phyloP scores from a whole-genome alignment of 2,888 invertebrate genomes.

The Gandaritis pyraliata region DNA sequence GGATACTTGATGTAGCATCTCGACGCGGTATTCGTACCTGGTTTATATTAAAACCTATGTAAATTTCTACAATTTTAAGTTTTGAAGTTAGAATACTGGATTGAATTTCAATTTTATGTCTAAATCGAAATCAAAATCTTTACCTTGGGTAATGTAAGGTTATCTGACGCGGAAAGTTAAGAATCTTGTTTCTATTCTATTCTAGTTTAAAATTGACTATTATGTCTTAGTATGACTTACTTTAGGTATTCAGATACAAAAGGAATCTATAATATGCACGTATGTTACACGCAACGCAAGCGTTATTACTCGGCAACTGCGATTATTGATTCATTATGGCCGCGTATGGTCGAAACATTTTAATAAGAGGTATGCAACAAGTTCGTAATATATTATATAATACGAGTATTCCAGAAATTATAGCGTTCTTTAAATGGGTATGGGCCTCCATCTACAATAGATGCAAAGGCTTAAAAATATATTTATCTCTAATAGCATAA shows the following conservation, averaged over 20 bases:
- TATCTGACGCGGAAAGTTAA: too few species aligned
- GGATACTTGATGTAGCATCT: constrained; percentile 96
- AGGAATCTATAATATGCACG: constrained; percentile 14
- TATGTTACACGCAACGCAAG: constrained; percentile 14
- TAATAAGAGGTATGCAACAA: constrained; percentile 6
- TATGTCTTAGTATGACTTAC: not conserved
- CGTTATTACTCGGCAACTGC: constrained; percentile 9
- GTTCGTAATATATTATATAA: too few species aligned
- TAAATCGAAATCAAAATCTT: too few species aligned
- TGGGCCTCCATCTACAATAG: too few species aligned
- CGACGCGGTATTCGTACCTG: constrained; percentile 96
- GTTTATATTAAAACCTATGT: constrained; percentile 2
- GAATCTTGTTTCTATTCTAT: too few species aligned
- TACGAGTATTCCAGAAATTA: too few species aligned
- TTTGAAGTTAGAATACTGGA: not conserved
- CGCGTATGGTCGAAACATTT: constrained; percentile 17
- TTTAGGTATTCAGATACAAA: not conserved
- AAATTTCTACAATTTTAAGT: not conserved
- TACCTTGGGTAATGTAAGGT: constrained; percentile 2
- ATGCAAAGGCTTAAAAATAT: too few species aligned
- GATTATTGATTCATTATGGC: constrained; percentile 7
- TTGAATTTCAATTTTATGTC: constrained; percentile 3
- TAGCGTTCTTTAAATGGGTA: too few species aligned
- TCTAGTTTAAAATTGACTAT: not conserved
- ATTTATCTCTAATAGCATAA: too few species aligned